These are phyloP conservation scores for Cheirogaleus medius DNA, from an alignment of 2,113 vertebrate genomes.

Conservation along the genomic window DNA sequence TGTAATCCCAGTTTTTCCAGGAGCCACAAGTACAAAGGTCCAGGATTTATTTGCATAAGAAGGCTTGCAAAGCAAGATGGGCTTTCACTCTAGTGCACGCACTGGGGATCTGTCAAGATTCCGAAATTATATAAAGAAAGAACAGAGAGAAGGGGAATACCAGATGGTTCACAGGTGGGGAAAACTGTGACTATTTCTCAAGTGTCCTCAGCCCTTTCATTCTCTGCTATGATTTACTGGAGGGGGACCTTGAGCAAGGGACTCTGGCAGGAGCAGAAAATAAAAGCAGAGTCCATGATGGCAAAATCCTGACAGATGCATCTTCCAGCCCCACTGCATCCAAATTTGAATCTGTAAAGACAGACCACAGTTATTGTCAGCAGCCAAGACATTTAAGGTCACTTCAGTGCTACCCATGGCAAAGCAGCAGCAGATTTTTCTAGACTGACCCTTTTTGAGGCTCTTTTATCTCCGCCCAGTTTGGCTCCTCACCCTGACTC, in stretches of 20 bases:
- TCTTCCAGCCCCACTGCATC: background rate
- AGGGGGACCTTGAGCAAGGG: background rate
- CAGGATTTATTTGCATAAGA: background rate
- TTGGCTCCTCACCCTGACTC: background rate
- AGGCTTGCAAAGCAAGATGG: background rate
- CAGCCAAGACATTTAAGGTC: background rate
- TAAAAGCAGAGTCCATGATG: background rate
- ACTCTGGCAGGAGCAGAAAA: background rate
- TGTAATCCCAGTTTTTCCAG: background rate
- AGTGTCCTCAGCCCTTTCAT: background rate
- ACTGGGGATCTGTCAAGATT: background rate
- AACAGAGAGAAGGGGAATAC: background rate
- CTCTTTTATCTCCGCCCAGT: background rate
- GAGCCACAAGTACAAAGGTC: background rate
- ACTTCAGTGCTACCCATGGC: background rate
- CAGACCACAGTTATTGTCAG: background rate
- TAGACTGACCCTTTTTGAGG: background rate
- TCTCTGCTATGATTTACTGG: background rate
- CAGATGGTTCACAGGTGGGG: constrained; percentile 40
- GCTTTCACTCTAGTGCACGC: background rate
- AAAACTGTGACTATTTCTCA: background rate
- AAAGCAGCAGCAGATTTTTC: background rate
- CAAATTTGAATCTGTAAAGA: constrained; percentile 39
- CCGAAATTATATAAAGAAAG: background rate
- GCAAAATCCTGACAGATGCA: background rate